Conservation (phyloP, 2,113 vertebrate species). For the Sminthopsis crassicaudata region DNA sequence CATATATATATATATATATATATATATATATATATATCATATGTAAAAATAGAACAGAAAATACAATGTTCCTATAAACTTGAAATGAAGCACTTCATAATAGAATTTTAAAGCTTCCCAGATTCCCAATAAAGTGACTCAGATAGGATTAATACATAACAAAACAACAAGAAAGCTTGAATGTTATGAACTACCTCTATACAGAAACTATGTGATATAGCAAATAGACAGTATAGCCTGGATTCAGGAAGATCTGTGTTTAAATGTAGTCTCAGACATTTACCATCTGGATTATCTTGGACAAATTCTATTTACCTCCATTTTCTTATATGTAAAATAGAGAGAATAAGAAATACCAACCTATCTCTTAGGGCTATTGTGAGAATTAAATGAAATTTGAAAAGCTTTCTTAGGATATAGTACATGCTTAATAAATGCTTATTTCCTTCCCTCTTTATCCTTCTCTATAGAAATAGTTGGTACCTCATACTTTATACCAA, state of each 20-base stretch:
- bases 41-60: slow-evolving; percentile 18
- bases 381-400: neutral
- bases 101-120: neutral
- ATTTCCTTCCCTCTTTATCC: neutral
- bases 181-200: neutral
- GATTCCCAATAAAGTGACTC: neutral
- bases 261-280: neutral
- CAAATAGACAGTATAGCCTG: neutral
- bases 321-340: neutral
- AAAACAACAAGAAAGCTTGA: neutral
- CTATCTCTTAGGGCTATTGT: neutral
- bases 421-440: neutral
- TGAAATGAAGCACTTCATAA: slow-evolving; percentile 38
- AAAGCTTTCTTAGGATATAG: neutral
- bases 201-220: neutral
- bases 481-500: neutral
- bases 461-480: neutral
- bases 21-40: neutral
- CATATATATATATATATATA: neutral
- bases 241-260: neutral
- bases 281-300: neutral
- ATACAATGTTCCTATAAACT: slow-evolving; percentile 32
- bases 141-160: neutral
- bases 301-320: neutral
- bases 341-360: neutral